phyloP scores from a whole-genome alignment of 2,113 vertebrate species.

The Triplophysa tibetana region DNA sequence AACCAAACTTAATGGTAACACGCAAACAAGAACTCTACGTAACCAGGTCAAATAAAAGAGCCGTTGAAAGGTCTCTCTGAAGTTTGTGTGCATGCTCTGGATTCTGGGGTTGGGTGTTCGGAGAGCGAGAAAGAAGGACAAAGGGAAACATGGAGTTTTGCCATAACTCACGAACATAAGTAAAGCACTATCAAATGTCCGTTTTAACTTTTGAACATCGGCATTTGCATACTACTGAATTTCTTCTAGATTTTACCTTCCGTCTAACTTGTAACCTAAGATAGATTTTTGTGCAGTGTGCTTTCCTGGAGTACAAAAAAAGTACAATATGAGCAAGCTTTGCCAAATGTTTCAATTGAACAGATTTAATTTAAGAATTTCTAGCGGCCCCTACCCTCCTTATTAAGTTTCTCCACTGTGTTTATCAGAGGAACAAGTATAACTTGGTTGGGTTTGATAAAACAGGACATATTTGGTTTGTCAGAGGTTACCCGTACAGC shows the following conservation, averaged over 20 bases:
- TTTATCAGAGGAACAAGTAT: constrained; percentile 8
- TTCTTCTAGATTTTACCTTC: constrained; percentile 44
- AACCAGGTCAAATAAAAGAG: constrained; percentile 16
- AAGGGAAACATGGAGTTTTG: constrained; percentile 22
- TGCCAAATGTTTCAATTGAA: constrained; percentile 48
- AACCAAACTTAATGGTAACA: constrained; percentile 24
- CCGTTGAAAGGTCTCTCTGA: constrained; percentile 6
- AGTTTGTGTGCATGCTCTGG: not conserved
- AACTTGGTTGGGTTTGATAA: constrained; percentile 41
- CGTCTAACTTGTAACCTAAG: constrained; percentile 41
- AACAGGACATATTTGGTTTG: constrained; percentile 47
- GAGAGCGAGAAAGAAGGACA: constrained; percentile 9
- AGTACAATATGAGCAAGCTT: constrained; percentile 35
- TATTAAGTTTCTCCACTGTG: constrained; percentile 39
- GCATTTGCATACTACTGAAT: constrained; percentile 25
- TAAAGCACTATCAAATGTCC: constrained; percentile 49
- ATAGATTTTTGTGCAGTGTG: constrained; percentile 24
- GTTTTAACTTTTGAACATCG: constrained; percentile 22
- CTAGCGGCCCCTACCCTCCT: constrained; percentile 8
- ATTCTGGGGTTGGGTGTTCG: constrained; percentile 23
- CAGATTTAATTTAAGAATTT: constrained; percentile 32
- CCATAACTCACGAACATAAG: constrained; percentile 21
- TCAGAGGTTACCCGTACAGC: constrained; percentile 49
- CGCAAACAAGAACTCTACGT: constrained; percentile 9
- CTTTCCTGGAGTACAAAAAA: constrained; percentile 40